Evolutionary conservation across 2,888 invertebrate genomes (phyloP).

Genomic region (Polydrusus tereticollis): DNA sequence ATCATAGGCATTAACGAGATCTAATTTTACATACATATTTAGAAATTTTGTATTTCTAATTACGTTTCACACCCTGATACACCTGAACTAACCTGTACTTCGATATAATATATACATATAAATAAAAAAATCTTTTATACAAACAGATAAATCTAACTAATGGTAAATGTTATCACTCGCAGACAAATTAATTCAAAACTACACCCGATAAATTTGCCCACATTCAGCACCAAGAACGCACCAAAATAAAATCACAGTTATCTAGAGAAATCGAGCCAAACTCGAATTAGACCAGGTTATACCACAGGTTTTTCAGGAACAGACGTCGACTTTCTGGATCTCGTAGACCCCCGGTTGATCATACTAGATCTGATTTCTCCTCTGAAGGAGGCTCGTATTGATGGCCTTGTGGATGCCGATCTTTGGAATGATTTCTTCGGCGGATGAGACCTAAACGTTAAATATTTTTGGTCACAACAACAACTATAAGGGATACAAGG

Average conservation of each 20-base stretch:
- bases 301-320: conserved; percentile 57
- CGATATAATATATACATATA: too few species aligned
- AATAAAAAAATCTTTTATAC: too few species aligned
- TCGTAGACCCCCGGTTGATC: conserved; percentile 67
- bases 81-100: too few species aligned
- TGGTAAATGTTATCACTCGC: too few species aligned
- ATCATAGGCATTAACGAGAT: too few species aligned
- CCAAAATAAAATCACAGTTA: conserved; percentile 24
- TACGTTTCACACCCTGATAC: too few species aligned
- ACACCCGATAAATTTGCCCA: neutral
- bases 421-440: conserved; percentile 29
- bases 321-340: conserved; percentile 67
- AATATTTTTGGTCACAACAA: neutral
- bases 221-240: conserved; percentile 14
- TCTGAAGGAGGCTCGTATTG: conserved; percentile 73
- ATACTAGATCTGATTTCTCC: conserved; percentile 77
- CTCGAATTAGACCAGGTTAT: conserved; percentile 1
- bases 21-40: too few species aligned
- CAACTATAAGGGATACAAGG: neutral
- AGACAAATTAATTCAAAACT: too few species aligned
- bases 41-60: too few species aligned
- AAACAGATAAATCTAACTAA: too few species aligned
- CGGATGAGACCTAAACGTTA: conserved; percentile 27
- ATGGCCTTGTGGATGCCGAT: conserved; percentile 61
- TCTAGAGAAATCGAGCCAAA: neutral